Evolutionary conservation across 92 coral and sea anemone species (phyloP).

Genomic region (Scolanthus callimorphus): DNA sequence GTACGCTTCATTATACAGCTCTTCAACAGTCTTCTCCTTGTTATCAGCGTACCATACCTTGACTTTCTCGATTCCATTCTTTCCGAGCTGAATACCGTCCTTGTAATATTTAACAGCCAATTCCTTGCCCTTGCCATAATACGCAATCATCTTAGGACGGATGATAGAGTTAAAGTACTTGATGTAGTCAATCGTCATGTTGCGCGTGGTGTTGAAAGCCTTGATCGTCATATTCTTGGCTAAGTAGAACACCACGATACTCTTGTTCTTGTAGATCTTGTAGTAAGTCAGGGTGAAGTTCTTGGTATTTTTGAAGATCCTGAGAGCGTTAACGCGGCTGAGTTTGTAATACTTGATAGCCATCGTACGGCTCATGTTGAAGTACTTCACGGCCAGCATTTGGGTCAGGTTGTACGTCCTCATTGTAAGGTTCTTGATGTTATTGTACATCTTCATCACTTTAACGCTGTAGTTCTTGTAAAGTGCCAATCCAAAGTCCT

Average conservation of each 20-base stretch:
- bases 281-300: conserved; percentile 49
- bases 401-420: conserved; percentile 49
- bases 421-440: conserved; percentile 56
- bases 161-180: conserved; percentile 51
- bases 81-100: conserved; percentile 39
- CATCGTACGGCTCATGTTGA: conserved; percentile 23
- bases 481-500: conserved; percentile 53
- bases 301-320: conserved; percentile 42
- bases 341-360: conserved; percentile 48
- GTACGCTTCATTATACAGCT: conserved; percentile 40
- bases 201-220: conserved; percentile 57
- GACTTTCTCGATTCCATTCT: conserved; percentile 33
- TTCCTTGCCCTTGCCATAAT: conserved; percentile 49
- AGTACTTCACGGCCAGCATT: conserved; percentile 32
- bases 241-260: conserved; percentile 40
- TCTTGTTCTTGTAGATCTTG: conserved; percentile 28
- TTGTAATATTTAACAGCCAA: conserved; percentile 38
- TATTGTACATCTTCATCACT: conserved; percentile 50
- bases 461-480: conserved; percentile 65
- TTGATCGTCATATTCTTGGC: conserved; percentile 44
- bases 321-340: conserved; percentile 52
- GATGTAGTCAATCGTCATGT: conserved; percentile 41
- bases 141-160: conserved; percentile 42
- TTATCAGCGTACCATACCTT: conserved; percentile 70
- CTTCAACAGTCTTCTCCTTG: conserved; percentile 84